A percentile compares a stretch with the other conserved stretches of the same genome.
These are phyloP conservation scores for Podarcis siculus DNA, from an alignment of 2,797 vertebrate species.

Conservation along the genomic window DNA sequence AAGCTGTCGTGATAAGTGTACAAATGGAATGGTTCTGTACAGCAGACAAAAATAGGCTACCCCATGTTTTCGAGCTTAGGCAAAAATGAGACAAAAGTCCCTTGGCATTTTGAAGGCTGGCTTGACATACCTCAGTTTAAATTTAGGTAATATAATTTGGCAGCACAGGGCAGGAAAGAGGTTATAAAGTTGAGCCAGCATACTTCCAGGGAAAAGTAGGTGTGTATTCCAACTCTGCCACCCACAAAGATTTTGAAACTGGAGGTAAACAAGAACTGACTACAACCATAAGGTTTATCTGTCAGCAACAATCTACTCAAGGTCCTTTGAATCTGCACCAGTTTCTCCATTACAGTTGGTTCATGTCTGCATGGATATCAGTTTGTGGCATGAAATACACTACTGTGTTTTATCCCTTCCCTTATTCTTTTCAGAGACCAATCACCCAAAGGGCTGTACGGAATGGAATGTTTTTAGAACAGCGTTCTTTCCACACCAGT, in stretches of 20 bases:
- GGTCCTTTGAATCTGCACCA: neutral
- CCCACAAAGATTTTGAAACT: neutral
- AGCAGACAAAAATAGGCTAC: conserved; percentile 60
- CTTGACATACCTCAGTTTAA: conserved; percentile 5
- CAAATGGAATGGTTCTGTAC: conserved; percentile 45
- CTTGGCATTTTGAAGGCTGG: conserved; percentile 22
- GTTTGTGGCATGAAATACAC: neutral
- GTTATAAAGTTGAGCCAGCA: neutral
- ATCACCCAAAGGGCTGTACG: neutral
- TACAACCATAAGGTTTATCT: neutral
- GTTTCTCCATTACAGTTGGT: neutral
- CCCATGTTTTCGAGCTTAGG: conserved; percentile 28
- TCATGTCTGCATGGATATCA: neutral
- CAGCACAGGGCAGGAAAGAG: neutral
- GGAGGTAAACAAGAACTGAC: neutral
- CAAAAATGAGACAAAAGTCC: conserved; percentile 7
- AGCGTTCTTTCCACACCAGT: neutral
- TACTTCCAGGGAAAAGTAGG: neutral
- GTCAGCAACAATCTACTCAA: neutral
- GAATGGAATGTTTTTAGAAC: neutral
- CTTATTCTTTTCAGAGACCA: neutral
- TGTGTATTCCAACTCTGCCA: neutral
- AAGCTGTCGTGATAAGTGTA: conserved; percentile 37
- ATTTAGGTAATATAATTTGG: neutral
- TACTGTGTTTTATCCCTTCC: neutral